Base-by-base conservation (phyloP, 2,888 invertebrate genomes). In the Drosophila anomelani region DNA sequence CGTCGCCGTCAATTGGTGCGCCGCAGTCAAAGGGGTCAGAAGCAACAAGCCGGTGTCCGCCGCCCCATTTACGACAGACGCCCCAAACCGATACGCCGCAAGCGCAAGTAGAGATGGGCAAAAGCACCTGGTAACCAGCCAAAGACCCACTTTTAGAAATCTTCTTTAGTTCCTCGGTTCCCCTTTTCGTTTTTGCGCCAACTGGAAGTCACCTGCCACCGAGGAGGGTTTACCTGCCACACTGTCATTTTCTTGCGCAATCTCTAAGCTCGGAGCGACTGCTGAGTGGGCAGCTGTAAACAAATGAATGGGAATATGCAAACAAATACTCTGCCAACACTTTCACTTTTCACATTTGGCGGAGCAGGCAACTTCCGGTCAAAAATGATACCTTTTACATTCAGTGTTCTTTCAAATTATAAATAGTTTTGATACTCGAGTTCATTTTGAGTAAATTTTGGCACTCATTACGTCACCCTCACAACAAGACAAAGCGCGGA, bases 31-130 rank as follows among this genome's bases (percentile, higher is more conserved):
- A 34, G n/a, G 4, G 41, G 49, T 1, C 34, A 12, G 9, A 41
- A 41, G 34, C 13, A 20, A 12, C 20, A 3, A 8, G 5, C 10
- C 17, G 3, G 34, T 15, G 57, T 69, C 9, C 41, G 69, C 5
- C 68, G 59, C 0, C 77, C 54, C 26, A 75, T 75, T 32, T 75
- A 75, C 41, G 38, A 68, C 10, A 51, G n/a, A 1, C 74, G 73
- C 13, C 74, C 55, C 9, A 5, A 2, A 9, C 10, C 46, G 2
- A 10, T 8, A 9, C 39, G 53, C 15, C 10, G 39, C 10, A 41
- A 34, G n/a, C 29, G 46, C 20, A 44, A 62, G 23, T 39, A 58
- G 13, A 4, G 13, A 20, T 6, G 26, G 36, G 32, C 53, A 15
- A 13, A 4, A 54, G 15, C 39, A 12, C 15, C 64, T 51, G 41